Evolutionary conservation across 1,140 invertebrate genomes (phyloP), one percentile per base, ranked within the genome.

Genomic region (Conus betulinus): DNA sequence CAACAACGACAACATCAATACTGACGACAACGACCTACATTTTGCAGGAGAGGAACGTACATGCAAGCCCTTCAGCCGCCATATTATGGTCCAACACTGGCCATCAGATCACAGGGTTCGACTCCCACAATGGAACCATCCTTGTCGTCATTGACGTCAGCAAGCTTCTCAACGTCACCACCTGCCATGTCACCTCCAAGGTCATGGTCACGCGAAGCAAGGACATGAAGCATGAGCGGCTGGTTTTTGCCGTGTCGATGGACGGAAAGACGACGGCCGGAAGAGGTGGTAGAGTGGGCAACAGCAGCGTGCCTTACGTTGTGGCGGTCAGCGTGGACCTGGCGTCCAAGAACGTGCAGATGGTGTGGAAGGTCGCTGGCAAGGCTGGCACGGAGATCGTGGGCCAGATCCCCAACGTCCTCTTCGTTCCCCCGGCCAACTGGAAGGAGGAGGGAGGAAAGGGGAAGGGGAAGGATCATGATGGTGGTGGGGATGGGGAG

Each of bases 101-200:
- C n/a, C 67, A 23, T 5, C 67, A 71, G 15, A 74, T 85, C 63
- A 85, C 27, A 6, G 84, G 84, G 25, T 85, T 76, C 67, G 52
- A 53, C 84, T n/a, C 84, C 25, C 25, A 15, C 63, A 85, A 85
- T 27, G 84, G 84, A 7, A 13, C 84, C 84, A 10, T 85, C 27
- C 10, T 17, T 60, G 39, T 76, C 84, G 67, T 71, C 55, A 25
- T 85, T 20, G 25, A 85, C 84, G 67, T 85, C 63, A 52, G 84
- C 84, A 85, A 85, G 84, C 63, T 85, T 4, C 84, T 85, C 20
- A 85, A 85, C 63, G 83, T 84, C 53, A 71, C 84, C 53, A 20
- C 55, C 8, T 85, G 84, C 63, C 84, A 67, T 25, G 15, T 85
- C 84, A 85, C 84, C 63, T 85, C 84, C 67, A 85, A 85, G 27